Evolutionary conservation across 2,797 vertebrate species (phyloP).

Genomic region (Myotis findleyi): DNA sequence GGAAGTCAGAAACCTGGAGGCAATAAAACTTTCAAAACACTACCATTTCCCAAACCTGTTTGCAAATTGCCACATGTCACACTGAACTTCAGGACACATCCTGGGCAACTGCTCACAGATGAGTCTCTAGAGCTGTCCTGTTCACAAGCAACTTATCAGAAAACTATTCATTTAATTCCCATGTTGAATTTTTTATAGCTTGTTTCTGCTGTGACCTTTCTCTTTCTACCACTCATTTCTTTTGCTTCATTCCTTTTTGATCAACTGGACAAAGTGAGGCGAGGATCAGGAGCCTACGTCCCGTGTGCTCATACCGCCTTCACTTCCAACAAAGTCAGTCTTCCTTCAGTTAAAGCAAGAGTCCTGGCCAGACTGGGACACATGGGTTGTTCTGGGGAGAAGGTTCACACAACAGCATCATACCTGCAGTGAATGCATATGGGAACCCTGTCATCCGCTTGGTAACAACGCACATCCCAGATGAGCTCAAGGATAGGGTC

Average conservation of each 20-base stretch:
- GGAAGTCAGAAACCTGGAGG: constrained; percentile 5
- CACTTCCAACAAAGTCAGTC: neutral
- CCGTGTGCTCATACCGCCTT: neutral
- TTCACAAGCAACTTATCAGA: constrained; percentile 8
- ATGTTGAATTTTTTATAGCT: neutral
- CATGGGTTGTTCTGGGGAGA: neutral
- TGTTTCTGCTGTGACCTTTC: neutral
- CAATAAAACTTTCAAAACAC: neutral
- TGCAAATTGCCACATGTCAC: neutral
- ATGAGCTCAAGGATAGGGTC: constrained; percentile 95
- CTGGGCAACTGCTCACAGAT: neutral
- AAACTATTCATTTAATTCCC: constrained; percentile 12
- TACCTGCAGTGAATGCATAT: constrained; percentile 99
- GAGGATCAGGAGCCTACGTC: neutral
- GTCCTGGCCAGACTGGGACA: neutral
- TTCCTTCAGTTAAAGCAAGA: neutral
- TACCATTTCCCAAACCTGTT: neutral
- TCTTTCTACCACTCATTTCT: neutral
- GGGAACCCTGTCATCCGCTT: constrained; percentile 90
- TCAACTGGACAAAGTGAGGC: neutral
- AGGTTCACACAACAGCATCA: neutral
- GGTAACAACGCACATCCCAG: constrained; percentile 91
- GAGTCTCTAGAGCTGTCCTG: neutral
- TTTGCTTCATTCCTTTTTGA: constrained; percentile 14
- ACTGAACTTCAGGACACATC: neutral